Conservation (phyloP, 2,888 invertebrate species). For the Cloeon dipterum region DNA sequence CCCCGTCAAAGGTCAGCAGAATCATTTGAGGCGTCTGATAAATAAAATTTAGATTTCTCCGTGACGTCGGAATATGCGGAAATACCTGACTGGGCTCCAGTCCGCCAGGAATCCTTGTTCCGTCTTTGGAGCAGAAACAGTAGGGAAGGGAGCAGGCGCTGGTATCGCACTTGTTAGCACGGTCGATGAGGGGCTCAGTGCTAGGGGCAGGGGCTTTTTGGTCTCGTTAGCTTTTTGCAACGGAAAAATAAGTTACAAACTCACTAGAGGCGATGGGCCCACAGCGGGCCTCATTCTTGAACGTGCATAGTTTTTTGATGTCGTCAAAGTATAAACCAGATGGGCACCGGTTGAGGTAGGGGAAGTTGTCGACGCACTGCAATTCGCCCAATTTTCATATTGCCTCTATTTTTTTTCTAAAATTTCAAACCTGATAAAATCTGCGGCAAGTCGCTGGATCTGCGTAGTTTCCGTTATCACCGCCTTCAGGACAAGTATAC, state of each 20-base stretch:
- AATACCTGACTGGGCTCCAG: slow-evolving; percentile 63
- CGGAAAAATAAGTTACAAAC: slow-evolving; percentile 12
- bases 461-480: slow-evolving; percentile 71
- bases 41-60: too few species aligned
- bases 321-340: slow-evolving; percentile 80
- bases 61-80: too few species aligned
- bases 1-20: slow-evolving; percentile 77
- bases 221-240: background rate
- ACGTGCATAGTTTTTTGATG: slow-evolving; percentile 71
- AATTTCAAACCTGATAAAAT: slow-evolving; percentile 61
- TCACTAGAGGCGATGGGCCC: slow-evolving; percentile 75
- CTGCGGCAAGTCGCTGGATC: slow-evolving; percentile 70
- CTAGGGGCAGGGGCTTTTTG: slow-evolving; percentile 43
- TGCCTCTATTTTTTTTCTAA: background rate
- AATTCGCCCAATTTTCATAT: background rate
- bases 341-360: slow-evolving; percentile 71
- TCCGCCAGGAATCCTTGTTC: slow-evolving; percentile 66
- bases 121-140: slow-evolving; percentile 82
- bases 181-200: slow-evolving; percentile 58
- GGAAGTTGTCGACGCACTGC: slow-evolving; percentile 74
- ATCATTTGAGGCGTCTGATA: slow-evolving; percentile 90
- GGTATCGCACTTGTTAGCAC: slow-evolving; percentile 56
- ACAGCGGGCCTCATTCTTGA: slow-evolving; percentile 71
- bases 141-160: slow-evolving; percentile 59
- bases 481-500: slow-evolving; percentile 57